phyloP scores from a whole-genome alignment of 2,888 invertebrate genomes.

The Machimus atricapillus region DNA sequence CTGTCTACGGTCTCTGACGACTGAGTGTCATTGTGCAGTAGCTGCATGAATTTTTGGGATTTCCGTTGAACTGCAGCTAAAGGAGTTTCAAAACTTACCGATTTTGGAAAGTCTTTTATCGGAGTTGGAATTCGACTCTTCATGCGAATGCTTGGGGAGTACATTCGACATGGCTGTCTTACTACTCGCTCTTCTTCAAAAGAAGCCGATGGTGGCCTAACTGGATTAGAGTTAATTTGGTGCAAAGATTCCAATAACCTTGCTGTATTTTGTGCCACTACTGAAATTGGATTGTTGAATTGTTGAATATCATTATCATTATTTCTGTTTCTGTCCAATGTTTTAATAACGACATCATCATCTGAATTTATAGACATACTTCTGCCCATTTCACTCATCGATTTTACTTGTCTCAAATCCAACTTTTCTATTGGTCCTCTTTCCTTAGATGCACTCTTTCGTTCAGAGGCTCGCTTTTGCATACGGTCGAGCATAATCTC shows the following conservation, averaged over 20 bases:
- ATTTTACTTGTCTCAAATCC: slow-evolving; percentile 49
- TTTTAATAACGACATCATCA: slow-evolving; percentile 52
- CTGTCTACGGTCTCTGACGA: slow-evolving; percentile 49
- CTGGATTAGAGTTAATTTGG: neutral
- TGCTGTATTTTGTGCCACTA: slow-evolving; percentile 4
- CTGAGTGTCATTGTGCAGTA: slow-evolving; percentile 39
- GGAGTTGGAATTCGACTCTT: slow-evolving; percentile 12
- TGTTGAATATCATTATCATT: neutral
- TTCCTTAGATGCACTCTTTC: slow-evolving; percentile 42
- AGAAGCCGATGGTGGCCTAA: neutral
- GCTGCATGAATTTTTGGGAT: neutral
- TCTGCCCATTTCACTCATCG: slow-evolving; percentile 50
- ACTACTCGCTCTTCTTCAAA: neutral
- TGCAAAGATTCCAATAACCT: slow-evolving; percentile 32
- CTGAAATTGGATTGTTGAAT: slow-evolving; percentile 34
- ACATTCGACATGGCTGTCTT: neutral
- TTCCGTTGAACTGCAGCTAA: neutral
- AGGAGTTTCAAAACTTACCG: slow-evolving; percentile 21
- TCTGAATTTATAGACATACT: slow-evolving; percentile 50
- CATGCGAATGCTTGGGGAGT: slow-evolving; percentile 3
- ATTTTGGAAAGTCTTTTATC: slow-evolving; percentile 5
- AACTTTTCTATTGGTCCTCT: slow-evolving; percentile 47
- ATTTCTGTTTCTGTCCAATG: neutral
- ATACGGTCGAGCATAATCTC: slow-evolving; percentile 55
- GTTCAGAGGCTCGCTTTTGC: slow-evolving; percentile 52